phyloP scores from a whole-genome alignment of 2,797 vertebrate species.

The Gobio occitaniae region DNA sequence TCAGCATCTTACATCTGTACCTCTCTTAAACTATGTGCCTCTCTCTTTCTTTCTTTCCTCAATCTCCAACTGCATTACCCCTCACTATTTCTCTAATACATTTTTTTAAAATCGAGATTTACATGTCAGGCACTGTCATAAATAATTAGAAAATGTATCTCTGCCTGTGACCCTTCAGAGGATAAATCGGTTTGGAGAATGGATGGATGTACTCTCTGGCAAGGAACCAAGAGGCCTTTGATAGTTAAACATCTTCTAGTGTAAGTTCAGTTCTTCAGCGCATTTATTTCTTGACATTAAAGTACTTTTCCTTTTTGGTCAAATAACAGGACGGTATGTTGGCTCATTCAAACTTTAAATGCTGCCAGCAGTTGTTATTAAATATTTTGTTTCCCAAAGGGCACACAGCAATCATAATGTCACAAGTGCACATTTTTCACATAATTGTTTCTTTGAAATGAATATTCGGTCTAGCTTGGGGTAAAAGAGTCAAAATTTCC shows the following conservation, averaged over 20 bases:
- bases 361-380: conserved; percentile 26
- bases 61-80: conserved; percentile 19
- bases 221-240: conserved; percentile 57
- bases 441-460: conserved; percentile 18
- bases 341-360: conserved; percentile 24
- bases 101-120: conserved; percentile 52
- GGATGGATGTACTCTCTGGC: conserved; percentile 39
- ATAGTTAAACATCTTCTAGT: conserved; percentile 65
- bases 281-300: conserved; percentile 57
- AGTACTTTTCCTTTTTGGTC: conserved; percentile 27
- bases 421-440: conserved; percentile 12
- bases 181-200: conserved; percentile 33
- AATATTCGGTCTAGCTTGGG: background rate
- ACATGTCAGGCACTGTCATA: conserved; percentile 64
- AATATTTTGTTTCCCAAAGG: background rate
- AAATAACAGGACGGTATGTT: conserved; percentile 31
- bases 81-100: conserved; percentile 36
- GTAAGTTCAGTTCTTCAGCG: conserved; percentile 23
- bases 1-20: conserved; percentile 64
- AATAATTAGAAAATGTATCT: conserved; percentile 65
- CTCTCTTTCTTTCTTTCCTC: background rate
- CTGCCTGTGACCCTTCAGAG: background rate
- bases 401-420: conserved; percentile 18
- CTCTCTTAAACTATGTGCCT: conserved; percentile 56
- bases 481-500: background rate